A percentile compares a stretch with the other conserved stretches of the same genome.
phyloP scores from a whole-genome alignment of 2,888 invertebrate species.

The Scaptomyza tumidula region DNA sequence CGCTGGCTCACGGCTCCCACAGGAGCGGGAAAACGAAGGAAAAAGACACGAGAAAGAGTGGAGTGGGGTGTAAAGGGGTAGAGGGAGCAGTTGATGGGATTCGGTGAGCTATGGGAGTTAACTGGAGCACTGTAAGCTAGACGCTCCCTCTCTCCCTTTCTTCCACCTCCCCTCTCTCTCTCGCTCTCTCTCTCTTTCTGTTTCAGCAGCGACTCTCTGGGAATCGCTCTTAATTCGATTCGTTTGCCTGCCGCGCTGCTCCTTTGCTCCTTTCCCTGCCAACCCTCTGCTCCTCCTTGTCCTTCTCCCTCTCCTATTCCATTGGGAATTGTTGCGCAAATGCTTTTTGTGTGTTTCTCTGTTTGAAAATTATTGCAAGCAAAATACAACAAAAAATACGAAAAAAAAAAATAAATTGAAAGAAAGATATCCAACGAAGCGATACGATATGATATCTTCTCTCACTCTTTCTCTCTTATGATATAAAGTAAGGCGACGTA shows the following conservation, averaged over 20 bases:
- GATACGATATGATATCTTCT: conserved; percentile 22
- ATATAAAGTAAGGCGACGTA: conserved; percentile 24
- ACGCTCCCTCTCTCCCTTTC: conserved; percentile 17
- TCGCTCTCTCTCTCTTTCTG: not conserved
- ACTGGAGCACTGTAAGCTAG: conserved; percentile 38
- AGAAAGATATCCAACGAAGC: conserved; percentile 21
- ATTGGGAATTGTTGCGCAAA: conserved; percentile 74
- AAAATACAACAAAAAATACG: conserved; percentile 44
- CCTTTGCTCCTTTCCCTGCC: conserved; percentile 55
- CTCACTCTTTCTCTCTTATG: conserved; percentile 5
- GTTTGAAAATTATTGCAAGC: conserved; percentile 78
- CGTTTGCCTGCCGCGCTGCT: conserved; percentile 70
- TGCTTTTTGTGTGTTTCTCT: conserved; percentile 79
- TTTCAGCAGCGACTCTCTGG: conserved; percentile 27
- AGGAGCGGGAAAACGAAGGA: not conserved
- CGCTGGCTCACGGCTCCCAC: conserved; percentile 40
- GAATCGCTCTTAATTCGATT: conserved; percentile 83
- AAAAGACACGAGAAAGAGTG: not conserved
- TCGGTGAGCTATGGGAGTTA: conserved; percentile 7
- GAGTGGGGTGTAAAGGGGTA: conserved; percentile 1
- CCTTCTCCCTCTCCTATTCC: conserved; percentile 24
- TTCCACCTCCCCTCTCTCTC: conserved; percentile 20
- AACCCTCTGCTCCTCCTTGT: conserved; percentile 7
- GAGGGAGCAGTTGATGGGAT: conserved; percentile 4
- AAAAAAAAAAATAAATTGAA: conserved; percentile 20